These are phyloP conservation scores for Dryadula phaetusa DNA, from an alignment of 2,888 invertebrate genomes.

Conservation along the genomic window DNA sequence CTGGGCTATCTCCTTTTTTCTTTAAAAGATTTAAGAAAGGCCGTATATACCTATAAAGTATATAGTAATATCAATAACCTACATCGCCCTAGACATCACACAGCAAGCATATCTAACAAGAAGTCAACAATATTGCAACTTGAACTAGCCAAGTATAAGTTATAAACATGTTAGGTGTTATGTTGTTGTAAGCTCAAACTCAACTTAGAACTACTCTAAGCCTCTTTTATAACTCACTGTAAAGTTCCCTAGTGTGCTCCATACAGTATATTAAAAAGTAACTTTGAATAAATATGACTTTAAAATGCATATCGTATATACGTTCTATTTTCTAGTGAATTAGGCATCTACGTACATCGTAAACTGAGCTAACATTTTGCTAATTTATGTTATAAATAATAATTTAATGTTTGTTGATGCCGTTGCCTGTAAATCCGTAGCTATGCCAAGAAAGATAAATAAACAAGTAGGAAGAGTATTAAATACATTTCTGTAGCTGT, in stretches of 20 bases:
- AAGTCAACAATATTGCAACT: constrained; percentile 16
- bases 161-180: constrained; percentile 32
- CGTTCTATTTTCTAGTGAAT: neutral
- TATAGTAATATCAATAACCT: neutral
- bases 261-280: constrained; percentile 20
- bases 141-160: constrained; percentile 19
- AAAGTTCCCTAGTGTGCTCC: constrained; percentile 17
- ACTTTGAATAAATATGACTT: constrained; percentile 21
- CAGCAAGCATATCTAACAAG: neutral
- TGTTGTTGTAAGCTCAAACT: constrained; percentile 27
- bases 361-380: no score
- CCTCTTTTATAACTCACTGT: constrained; percentile 18
- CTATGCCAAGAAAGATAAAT: no score
- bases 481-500: no score
- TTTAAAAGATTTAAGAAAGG: no score
- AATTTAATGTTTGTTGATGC: no score
- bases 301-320: constrained; percentile 2
- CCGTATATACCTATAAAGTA: no score
- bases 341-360: no score
- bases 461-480: no score
- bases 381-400: no score
- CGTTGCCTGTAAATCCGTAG: no score
- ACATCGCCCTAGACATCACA: neutral
- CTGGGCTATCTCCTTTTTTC: no score
- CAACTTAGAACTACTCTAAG: constrained; percentile 17